Base-by-base conservation (phyloP, 1,140 invertebrate species). In the Drosophila ironensis region DNA sequence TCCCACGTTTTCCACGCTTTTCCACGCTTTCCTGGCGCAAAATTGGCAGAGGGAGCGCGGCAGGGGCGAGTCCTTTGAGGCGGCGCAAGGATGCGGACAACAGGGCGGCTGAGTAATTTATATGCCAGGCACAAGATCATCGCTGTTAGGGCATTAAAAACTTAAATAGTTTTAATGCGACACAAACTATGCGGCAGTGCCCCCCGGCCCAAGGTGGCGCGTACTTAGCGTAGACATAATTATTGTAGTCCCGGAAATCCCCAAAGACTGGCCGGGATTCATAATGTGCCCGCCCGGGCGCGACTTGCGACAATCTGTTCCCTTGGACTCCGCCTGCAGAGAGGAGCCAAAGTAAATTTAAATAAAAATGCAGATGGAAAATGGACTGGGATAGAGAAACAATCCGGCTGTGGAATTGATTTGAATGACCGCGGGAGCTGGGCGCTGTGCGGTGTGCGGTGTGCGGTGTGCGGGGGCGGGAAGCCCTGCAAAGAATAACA, bases 111-210 rank as follows among this genome's bases (percentile, higher is more conserved):
- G 48, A 60, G 74, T 61, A 86, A 86, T 86, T 86, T 86, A 86
- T 86, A 86, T 86, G 80, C 80, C 81, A 73, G 47, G 67, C 80
- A 80, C 74, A 75, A 80, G 80, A 86, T 86, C 80, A 87, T 67
- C 76, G 41, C 81, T 86, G 80, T 86, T 86, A 56, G 50, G 71
- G 80, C 80, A 86, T 86, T 86, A 86, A 86, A 86, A 86, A 80
- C 80, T 84, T 84, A 86, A 86, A 86, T 86, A 86, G 80, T 86
- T 86, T 86, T 86, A 86, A 86, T 80, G 76, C 81, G 71, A 59
- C 74, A 48, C 24, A 86, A 82, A 82, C 57, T 82, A 82, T 76
- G 76, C 66, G 59, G 54, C 14, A 72, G 63, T 44, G 9, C 27
- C 41, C 20, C 37, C 45, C 51, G 24, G 17, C 44, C 22, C 20